Percentiles rank a stretch among this genome's conserved stretches.
Conservation (phyloP, 1,140 invertebrate genomes). For the Orchesella cincta region DNA sequence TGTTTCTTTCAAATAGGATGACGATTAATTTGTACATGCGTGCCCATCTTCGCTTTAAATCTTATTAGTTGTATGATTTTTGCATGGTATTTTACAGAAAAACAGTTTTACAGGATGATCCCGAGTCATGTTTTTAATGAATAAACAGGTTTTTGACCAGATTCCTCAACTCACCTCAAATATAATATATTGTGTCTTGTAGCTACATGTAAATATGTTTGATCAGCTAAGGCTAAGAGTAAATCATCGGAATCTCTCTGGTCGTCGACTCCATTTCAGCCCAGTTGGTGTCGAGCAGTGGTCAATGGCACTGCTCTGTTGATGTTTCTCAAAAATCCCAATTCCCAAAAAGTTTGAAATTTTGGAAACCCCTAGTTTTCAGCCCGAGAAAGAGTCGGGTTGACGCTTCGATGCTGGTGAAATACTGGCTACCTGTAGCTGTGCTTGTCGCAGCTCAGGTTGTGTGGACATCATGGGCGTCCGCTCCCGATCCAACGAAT, state of each 20-base stretch:
- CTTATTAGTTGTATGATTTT: no score
- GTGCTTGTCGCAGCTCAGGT: conserved; percentile 14
- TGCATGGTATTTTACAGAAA: no score
- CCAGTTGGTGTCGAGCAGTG: conserved; percentile 10
- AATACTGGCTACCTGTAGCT: conserved; percentile 28
- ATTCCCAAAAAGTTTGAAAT: background rate
- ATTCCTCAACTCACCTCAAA: no score
- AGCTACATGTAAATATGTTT: no score
- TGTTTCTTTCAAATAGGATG: no score
- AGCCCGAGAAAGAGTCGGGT: conserved; percentile 11
- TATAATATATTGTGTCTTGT: no score
- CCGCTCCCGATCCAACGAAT: background rate
- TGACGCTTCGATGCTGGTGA: conserved; percentile 17
- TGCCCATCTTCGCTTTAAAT: background rate
- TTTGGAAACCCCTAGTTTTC: background rate
- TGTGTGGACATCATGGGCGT: conserved; percentile 20
- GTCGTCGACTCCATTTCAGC: background rate
- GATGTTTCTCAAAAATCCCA: background rate
- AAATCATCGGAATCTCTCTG: background rate
- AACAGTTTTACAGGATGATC: background rate
- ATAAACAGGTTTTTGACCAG: conserved; percentile 15
- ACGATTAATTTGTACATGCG: conserved; percentile 26
- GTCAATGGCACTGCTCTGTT: conserved; percentile 19
- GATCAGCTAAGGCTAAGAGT: background rate
- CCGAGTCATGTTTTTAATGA: conserved; percentile 5